Base-by-base conservation (phyloP, 2,888 invertebrate genomes). In the Crocallis elinguaria region DNA sequence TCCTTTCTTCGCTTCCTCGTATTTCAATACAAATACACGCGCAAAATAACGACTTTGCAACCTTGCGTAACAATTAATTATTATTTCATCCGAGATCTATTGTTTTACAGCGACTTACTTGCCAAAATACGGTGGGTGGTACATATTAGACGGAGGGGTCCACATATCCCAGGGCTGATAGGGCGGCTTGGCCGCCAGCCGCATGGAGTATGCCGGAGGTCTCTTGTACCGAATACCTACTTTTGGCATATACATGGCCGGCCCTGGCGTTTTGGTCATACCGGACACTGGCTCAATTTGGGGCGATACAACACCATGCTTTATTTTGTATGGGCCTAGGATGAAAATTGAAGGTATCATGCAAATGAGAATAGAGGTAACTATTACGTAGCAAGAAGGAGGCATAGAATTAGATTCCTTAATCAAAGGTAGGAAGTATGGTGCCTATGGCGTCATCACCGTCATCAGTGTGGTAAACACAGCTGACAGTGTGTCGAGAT, bases 61-160 rank as follows among this genome's bases (percentile, higher is more conserved):
- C n/a, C n/a, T n/a, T n/a, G n/a, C n/a, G n/a, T n/a, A n/a, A n/a
- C n/a, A n/a, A n/a, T n/a, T n/a, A n/a, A n/a, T n/a, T n/a, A n/a
- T n/a, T n/a, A n/a, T n/a, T n/a, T n/a, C n/a, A n/a, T n/a, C n/a
- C n/a, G n/a, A n/a, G n/a, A n/a, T n/a, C n/a, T n/a, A n/a, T n/a
- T n/a, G n/a, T n/a, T n/a, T n/a, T n/a, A n/a, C n/a, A n/a, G 12
- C 11, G 8, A 42, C 76, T 66, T 64, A 87, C 82, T 72, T 78
- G 37, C 58, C 43, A 4, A 75, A 72, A 45, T 79, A 72, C 1
- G 76, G 71, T 0, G 89, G 88, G 3, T 67, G 74, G 62, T 88
- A 88, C 84, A 88, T 84, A 60, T 88, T 89, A 2, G 88, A 78
- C 1, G 88, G 76, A 0, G 87, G 84, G 0, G 86, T 86, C 89